Base-by-base conservation (phyloP, 2,797 vertebrate species). In the Heterohyrax brucei region DNA sequence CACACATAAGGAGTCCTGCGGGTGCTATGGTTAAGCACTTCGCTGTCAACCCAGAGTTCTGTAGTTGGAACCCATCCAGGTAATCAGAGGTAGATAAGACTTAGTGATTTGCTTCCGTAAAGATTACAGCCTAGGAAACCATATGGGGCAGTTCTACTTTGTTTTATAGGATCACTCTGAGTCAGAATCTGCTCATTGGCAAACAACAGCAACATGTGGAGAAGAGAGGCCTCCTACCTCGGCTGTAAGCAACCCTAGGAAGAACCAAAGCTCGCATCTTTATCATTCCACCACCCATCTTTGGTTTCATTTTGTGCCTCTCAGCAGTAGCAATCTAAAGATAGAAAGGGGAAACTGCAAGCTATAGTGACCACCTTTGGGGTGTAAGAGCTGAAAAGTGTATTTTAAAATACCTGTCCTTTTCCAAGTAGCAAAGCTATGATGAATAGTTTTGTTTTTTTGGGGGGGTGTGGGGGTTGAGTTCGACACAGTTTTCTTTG, bases 161-260 rank as follows among this genome's bases (percentile, higher is more conserved):
- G 66, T 68, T 3, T 3, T 30, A 30, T 56, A 56, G 13, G 53
- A 56, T 66, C 26, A 9, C 64, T 28, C 8, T 30, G 66, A 30
- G 66, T 30, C 66, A 68, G 10, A 68, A 68, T 13, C 66, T 30
- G n/a, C 66, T 30, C 66, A 30, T 1, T 13, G 28, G 28, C 66
- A 68, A 13, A 68, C 26, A 5, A 64, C 66, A 26, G 50, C 50
- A 56, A 56, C 53, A 68, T 4, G n/a, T 26, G 66, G n/a, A 18
- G 10, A 50, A 33, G 24, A 33, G 24, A 39, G 9, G 8, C 48
- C 82, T 48, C 24, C 39, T 14, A 24, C 18, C n/a, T 5, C n/a
- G 3, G 1, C 4, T 33, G 24, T 8, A 1, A 10, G 44, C 2
- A 0, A 0, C 30, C 16, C 22, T 24, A 13, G 76, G 76, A 22